Evolutionary conservation across 2,888 invertebrate species (phyloP).

Genomic region (Phania funesta): DNA sequence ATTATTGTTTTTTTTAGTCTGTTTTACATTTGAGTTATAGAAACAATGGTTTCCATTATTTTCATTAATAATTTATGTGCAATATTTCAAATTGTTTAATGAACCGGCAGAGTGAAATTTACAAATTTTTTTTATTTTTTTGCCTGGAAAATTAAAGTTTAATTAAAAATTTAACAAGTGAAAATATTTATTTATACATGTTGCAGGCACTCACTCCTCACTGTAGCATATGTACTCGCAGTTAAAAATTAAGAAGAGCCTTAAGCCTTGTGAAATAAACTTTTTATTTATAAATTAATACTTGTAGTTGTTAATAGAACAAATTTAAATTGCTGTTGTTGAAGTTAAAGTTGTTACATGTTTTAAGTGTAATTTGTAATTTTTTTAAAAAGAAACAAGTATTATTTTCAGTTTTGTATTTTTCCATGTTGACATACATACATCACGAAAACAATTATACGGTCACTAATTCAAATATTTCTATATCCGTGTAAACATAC

Average conservation of each 20-base stretch:
- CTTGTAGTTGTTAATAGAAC: not conserved
- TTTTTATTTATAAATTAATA: not conserved
- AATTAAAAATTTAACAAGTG: slow-evolving; percentile 21
- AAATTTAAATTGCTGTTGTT: not conserved
- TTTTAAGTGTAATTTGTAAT: not conserved
- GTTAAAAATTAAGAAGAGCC: not conserved
- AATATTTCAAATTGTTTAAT: slow-evolving; percentile 43
- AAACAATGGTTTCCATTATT: slow-evolving; percentile 36
- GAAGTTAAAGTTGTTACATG: not conserved
- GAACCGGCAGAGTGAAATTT: slow-evolving; percentile 44
- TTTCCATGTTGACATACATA: slow-evolving; percentile 17
- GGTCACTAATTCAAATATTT: slow-evolving; percentile 35
- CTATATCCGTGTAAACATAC: not conserved
- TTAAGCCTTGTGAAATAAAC: not conserved
- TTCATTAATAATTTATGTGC: slow-evolving; percentile 44
- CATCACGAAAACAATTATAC: slow-evolving; percentile 37
- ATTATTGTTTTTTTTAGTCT: not conserved
- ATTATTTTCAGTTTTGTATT: not conserved
- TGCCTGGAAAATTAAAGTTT: slow-evolving; percentile 4
- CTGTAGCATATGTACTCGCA: not conserved
- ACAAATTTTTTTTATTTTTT: slow-evolving; percentile 15
- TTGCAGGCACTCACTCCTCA: no score
- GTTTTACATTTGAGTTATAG: not conserved
- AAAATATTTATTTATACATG: not conserved
- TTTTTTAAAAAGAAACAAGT: slow-evolving; percentile 3